Base-by-base conservation (phyloP, 2,888 invertebrate species). In the Amphipyra tragopoginis region DNA sequence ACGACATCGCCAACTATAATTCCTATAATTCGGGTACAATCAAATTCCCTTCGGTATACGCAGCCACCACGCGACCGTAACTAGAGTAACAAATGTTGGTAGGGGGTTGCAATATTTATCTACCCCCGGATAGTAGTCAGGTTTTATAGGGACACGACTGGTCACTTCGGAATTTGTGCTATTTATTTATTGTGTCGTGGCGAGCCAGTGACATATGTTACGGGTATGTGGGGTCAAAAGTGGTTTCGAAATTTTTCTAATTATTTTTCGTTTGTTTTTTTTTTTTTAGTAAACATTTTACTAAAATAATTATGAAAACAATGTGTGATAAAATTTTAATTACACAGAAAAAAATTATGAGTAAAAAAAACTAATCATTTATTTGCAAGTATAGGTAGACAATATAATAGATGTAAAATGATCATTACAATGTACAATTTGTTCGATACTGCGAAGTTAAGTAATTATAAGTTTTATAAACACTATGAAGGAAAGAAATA, bases 91-190 rank as follows among this genome's bases (percentile, higher is more conserved):
- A 80, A 85, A 84, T 82, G 83, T 78, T 67, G 49, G 52, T 58
- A 52, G 75, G 75, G 70, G 81, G 79, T 81, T 83, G 86, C 87
- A 90, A 90, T 91, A 92, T 91, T 91, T 91, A 91, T 92, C 83
- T 79, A 75, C 82, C 85, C 85, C 86, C 77, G 86, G 88, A 80
- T 84, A 79, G 86, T 85, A 83, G 87, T 88, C 82, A 86, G 86
- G 86, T 89, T 93, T 93, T 93, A 93, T 93, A 92, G 92, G 93
- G 87, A 87, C 86, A 83, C 83, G 83, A 86, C 87, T 91, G 93
- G 93, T 93, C 93, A 94, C 92, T 93, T 93, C 91, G 93, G 93
- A 93, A 94, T 94, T 91, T 86, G 91, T 76, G 90, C 91, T 92
- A 94, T 94, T 94, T 93, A 93, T 94, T 94, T 94, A 93, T 93